Evolutionary conservation across 1,140 invertebrate species (phyloP).

Genomic region (Drosophila kanapiae): DNA sequence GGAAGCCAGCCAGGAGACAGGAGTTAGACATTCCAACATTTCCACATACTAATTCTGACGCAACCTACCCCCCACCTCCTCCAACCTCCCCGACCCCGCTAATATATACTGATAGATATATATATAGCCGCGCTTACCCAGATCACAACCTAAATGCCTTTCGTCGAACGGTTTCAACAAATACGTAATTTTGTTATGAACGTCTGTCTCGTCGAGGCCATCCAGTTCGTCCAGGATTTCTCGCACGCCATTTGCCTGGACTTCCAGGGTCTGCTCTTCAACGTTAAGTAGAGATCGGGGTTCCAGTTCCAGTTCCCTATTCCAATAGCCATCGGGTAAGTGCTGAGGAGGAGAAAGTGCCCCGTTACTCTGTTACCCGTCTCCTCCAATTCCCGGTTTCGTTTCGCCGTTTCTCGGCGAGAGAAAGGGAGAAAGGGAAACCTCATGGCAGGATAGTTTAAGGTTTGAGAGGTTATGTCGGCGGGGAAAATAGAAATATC

Average conservation of each 20-base stretch:
- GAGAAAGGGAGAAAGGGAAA: slow-evolving; percentile 24
- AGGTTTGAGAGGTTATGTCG: slow-evolving; percentile 51
- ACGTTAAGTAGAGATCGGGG: slow-evolving; percentile 53
- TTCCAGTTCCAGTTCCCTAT: background rate
- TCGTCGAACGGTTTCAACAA: slow-evolving; percentile 74
- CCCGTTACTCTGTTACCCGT: slow-evolving; percentile 30
- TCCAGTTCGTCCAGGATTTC: slow-evolving; percentile 74
- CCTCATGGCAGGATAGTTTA: slow-evolving; percentile 45
- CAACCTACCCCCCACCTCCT: background rate
- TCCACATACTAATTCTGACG: slow-evolving; percentile 31
- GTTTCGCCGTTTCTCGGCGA: slow-evolving; percentile 11
- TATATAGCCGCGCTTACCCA: slow-evolving; percentile 36
- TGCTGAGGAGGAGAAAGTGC: slow-evolving; percentile 35
- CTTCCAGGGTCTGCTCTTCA: slow-evolving; percentile 64
- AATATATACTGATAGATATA: slow-evolving; percentile 56
- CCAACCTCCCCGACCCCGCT: slow-evolving; percentile 15
- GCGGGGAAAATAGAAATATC: background rate
- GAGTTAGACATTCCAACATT: slow-evolving; percentile 10
- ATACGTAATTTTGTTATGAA: slow-evolving; percentile 80
- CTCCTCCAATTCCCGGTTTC: background rate
- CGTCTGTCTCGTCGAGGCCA: slow-evolving; percentile 73
- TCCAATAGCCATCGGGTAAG: slow-evolving; percentile 47
- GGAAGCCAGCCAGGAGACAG: slow-evolving; percentile 55
- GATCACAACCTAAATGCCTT: slow-evolving; percentile 75
- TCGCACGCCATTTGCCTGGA: slow-evolving; percentile 76